Evolutionary conservation across 1,140 invertebrate genomes (phyloP).

Genomic region (Chironomus tepperi): DNA sequence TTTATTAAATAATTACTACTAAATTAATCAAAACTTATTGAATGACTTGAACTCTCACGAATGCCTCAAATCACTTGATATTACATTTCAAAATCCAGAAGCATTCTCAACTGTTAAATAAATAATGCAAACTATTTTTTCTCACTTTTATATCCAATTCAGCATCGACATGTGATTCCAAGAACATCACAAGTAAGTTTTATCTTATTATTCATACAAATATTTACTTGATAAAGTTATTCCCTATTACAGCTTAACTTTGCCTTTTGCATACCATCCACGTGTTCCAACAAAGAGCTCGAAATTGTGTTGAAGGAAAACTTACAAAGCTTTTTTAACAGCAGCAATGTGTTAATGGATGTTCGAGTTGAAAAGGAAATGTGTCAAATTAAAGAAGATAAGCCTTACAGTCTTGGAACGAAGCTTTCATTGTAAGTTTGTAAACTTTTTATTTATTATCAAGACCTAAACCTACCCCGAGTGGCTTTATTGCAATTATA

Average conservation of each 20-base stretch:
- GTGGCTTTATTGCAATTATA: too few relatives aligned
- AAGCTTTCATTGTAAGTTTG: slow-evolving; percentile 43
- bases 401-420: slow-evolving; percentile 35
- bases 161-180: background rate
- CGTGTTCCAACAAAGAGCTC: slow-evolving; percentile 47
- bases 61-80: too few relatives aligned
- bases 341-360: slow-evolving; percentile 44
- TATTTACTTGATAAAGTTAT: background rate
- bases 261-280: slow-evolving; percentile 52
- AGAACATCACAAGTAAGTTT: background rate
- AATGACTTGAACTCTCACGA: too few relatives aligned
- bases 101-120: background rate
- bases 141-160: background rate
- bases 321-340: slow-evolving; percentile 38
- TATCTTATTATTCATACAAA: background rate
- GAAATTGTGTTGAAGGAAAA: slow-evolving; percentile 44
- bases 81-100: too few relatives aligned
- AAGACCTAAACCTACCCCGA: too few relatives aligned
- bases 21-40: too few relatives aligned
- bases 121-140: background rate
- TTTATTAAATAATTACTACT: background rate
- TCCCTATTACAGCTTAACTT: slow-evolving; percentile 45
- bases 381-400: slow-evolving; percentile 45
- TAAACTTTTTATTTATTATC: background rate
- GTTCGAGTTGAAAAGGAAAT: slow-evolving; percentile 50